phyloP scores from a whole-genome alignment of 2,113 vertebrate genomes.

The Okapia johnstoni region DNA sequence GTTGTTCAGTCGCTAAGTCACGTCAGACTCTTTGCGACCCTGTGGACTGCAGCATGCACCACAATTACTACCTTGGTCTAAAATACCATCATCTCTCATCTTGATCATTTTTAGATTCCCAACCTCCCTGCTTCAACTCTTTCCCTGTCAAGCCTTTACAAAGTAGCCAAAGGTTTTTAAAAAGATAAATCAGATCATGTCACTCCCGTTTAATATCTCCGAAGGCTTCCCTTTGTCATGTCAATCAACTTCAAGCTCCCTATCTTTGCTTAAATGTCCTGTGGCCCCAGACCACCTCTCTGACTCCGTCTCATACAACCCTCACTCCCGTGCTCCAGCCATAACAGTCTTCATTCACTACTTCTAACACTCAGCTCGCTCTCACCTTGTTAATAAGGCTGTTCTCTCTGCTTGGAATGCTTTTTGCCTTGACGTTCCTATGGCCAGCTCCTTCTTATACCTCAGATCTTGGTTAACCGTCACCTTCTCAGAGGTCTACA shows the following conservation, averaged over 20 bases:
- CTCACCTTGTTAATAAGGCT: not conserved
- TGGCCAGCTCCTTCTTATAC: not conserved
- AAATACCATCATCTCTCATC: not conserved
- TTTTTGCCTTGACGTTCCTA: not conserved
- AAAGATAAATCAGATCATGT: not conserved
- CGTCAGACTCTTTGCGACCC: not conserved
- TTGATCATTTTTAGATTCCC: not conserved
- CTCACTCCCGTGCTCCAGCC: not conserved
- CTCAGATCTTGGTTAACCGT: not conserved
- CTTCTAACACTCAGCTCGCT: not conserved
- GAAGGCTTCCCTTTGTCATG: not conserved
- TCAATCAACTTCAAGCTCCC: not conserved
- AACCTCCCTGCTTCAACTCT: not conserved
- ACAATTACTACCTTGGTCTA: not conserved
- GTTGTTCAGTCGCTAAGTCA: fast-evolving
- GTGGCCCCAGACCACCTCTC: not conserved
- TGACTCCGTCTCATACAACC: not conserved
- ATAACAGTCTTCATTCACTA: not conserved
- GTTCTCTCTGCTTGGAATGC: not conserved
- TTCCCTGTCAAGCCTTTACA: not conserved
- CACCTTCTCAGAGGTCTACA: not conserved
- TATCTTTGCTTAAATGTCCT: not conserved
- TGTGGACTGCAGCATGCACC: not conserved
- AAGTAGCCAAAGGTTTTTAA: not conserved
- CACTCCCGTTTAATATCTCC: not conserved